Evolutionary conservation across 2,113 vertebrate species (phyloP).

Genomic region (Genyomyrus donnyi): DNA sequence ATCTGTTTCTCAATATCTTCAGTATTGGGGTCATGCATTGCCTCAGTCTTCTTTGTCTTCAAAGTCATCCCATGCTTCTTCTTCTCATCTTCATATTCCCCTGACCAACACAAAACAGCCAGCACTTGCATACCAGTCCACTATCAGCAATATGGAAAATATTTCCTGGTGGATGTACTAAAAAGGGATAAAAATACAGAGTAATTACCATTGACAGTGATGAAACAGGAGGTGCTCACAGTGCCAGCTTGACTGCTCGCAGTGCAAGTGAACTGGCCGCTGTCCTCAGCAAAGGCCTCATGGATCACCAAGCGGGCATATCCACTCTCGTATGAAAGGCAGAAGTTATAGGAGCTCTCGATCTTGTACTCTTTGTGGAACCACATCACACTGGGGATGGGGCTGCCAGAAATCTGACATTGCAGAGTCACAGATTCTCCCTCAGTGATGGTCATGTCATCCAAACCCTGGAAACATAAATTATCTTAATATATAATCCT

Average conservation of each 20-base stretch:
- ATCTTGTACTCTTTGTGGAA: constrained; percentile 95
- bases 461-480: constrained; percentile 60
- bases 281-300: constrained; percentile 94
- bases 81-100: background rate
- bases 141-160: background rate
- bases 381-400: constrained; percentile 78
- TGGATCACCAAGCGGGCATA: constrained; percentile 77
- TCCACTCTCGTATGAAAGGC: constrained; percentile 75
- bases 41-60: background rate
- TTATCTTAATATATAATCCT: background rate
- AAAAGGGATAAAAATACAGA: background rate
- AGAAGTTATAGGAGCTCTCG: constrained; percentile 90
- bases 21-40: background rate
- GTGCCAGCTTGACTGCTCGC: constrained; percentile 87
- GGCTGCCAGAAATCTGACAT: constrained; percentile 82
- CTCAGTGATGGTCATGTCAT: constrained; percentile 73
- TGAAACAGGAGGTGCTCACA: constrained; percentile 84
- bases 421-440: constrained; percentile 83
- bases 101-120: background rate
- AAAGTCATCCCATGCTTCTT: constrained; percentile 4
- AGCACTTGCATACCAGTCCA: background rate
- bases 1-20: background rate
- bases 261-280: constrained; percentile 90
- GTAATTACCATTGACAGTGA: constrained; percentile 73
- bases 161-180: background rate